Conservation (phyloP, 2,797 vertebrate species). For the Australoheros facetus region DNA sequence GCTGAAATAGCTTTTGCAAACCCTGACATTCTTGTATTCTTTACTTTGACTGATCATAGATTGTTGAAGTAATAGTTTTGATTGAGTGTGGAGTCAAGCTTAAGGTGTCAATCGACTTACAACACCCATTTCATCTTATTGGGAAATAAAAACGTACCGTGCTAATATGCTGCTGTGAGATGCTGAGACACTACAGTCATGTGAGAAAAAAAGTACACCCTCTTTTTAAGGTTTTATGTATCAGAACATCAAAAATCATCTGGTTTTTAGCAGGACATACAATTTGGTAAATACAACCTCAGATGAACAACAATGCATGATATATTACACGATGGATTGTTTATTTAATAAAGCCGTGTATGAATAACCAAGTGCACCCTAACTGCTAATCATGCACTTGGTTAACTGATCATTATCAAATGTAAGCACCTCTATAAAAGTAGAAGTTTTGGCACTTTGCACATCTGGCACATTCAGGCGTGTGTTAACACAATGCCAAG, state of each 20-base stretch:
- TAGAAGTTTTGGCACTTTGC: neutral
- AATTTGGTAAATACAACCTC: neutral
- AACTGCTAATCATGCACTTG: too few species aligned
- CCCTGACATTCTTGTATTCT: neutral
- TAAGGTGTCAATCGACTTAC: neutral
- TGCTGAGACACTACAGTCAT: neutral
- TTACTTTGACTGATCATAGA: neutral
- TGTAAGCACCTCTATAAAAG: neutral
- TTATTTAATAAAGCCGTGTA: neutral
- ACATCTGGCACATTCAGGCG: neutral
- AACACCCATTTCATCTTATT: neutral
- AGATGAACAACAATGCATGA: neutral
- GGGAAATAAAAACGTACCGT: neutral
- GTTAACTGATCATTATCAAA: too few species aligned
- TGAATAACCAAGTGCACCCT: neutral
- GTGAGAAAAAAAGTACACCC: neutral
- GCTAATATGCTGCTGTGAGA: neutral
- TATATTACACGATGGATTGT: neutral
- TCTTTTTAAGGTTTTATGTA: neutral
- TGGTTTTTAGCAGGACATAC: neutral
- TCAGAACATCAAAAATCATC: neutral
- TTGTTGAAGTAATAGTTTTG: neutral
- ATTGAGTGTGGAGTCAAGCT: constrained; percentile 5
- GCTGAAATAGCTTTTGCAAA: neutral
- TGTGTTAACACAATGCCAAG: neutral